Evolutionary conservation across 2,113 vertebrate species (phyloP), one percentile per base, ranked within the genome.

Genomic region (Perccottus glenii): DNA sequence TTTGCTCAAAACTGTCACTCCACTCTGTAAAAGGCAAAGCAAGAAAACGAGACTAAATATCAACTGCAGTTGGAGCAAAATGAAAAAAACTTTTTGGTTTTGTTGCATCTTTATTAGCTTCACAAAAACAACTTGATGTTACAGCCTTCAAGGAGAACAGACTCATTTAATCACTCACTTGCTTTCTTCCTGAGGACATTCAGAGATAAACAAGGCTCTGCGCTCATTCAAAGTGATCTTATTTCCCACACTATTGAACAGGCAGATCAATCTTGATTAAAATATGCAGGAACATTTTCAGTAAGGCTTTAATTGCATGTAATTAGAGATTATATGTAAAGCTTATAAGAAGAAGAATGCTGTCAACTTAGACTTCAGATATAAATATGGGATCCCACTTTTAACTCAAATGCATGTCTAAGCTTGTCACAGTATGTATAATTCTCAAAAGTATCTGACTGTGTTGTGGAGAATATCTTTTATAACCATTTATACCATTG

Each of bases 241-340:
- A 85, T 88, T 88, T 87, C 85, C 80, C 84, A 86, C 81, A 80
- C 76, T 75, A 64, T 70, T 75, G 78, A 80, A 81, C 83, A 88
- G 80, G 76, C 70, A 74, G 78, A 80, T 86, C 76, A 81, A 66
- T 70, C 72, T 70, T 9, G n/a, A 58, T 73, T 64, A 36, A 67
- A 70, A 65, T 57, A 58, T 61, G 61, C 11, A 56, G 33, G 43
- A 59, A 74, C 60, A 73, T 73, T 56, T 69, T 69, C 15, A 50
- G 57, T 45, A 65, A 64, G 66, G 78, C 74, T 57, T 64, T 77
- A 84, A 86, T 88, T 62, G 78, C 76, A 81, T 85, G 63, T 14
- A 85, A 85, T 84, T 77, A 74, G 57, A 48, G 69, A 83, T 78
- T 82, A 82, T 82, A 79, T 60, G 55, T 51, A 80, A 80, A 71